A percentile compares a stretch with the other conserved stretches of the same genome.
These are phyloP conservation scores for Agapostemon virescens DNA, from an alignment of 2,888 invertebrate genomes.

Conservation along the genomic window DNA sequence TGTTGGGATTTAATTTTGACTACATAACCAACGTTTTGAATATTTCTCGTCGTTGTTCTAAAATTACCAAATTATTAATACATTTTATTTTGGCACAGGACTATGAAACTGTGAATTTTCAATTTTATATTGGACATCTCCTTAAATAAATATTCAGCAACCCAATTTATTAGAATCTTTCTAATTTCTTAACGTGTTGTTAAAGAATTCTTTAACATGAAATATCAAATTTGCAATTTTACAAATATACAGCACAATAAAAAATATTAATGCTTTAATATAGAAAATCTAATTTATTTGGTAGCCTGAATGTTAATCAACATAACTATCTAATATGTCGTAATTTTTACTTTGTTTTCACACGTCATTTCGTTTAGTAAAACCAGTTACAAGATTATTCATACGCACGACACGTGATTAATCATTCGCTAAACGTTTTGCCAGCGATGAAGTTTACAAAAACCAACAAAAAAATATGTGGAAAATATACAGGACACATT, in stretches of 20 bases:
- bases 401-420: not conserved
- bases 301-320: not conserved
- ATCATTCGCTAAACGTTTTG: slow-evolving; percentile 1
- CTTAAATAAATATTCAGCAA: too few relatives aligned
- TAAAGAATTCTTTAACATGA: not conserved
- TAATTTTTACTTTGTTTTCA: not conserved
- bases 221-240: not conserved
- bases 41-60: not conserved
- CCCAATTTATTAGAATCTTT: not conserved
- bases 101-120: not conserved
- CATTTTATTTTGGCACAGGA: not conserved
- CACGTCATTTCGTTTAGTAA: not conserved
- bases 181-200: not conserved
- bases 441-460: not conserved
- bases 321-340: not conserved
- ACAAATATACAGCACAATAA: too few relatives aligned
- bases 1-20: not conserved
- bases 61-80: too few relatives aligned
- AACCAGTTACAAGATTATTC: not conserved
- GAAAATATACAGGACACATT: not conserved
- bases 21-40: not conserved
- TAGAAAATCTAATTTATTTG: not conserved
- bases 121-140: too few relatives aligned
- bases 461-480: not conserved
- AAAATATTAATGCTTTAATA: too few relatives aligned